phyloP scores from a whole-genome alignment of 1,140 invertebrate genomes.

The Maconellicoccus hirsutus region DNA sequence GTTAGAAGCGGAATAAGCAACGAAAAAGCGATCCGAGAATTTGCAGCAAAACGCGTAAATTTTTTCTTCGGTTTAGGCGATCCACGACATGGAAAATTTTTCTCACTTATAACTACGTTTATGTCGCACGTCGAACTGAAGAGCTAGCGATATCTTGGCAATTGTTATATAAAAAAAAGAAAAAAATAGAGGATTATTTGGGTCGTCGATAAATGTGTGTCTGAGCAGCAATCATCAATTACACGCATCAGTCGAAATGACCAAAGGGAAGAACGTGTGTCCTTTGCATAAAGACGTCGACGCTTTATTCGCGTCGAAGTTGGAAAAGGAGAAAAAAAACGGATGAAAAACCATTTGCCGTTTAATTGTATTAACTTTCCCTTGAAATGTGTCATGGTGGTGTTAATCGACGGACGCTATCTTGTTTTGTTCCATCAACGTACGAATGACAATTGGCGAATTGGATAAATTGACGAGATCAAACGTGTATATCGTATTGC shows the following conservation, averaged over 20 bases:
- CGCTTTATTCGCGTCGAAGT: background rate
- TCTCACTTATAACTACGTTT: too few relatives aligned
- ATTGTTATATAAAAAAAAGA: constrained; percentile 16
- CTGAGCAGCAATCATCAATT: constrained; percentile 21
- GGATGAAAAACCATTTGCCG: constrained; percentile 8
- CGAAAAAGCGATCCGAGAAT: too few relatives aligned
- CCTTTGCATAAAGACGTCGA: constrained; percentile 14
- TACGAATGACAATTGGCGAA: background rate
- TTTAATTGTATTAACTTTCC: constrained; percentile 22
- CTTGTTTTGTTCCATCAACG: background rate
- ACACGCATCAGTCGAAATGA: constrained; percentile 19
- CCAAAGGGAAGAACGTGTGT: constrained; percentile 20
- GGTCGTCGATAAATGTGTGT: constrained; percentile 18
- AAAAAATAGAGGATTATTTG: constrained; percentile 19
- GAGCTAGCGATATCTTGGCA: background rate
- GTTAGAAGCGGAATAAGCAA: too few relatives aligned
- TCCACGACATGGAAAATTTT: too few relatives aligned
- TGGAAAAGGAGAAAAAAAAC: background rate
- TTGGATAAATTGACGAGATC: too few relatives aligned
- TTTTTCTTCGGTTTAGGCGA: too few relatives aligned
- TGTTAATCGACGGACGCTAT: background rate
- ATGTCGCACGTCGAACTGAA: background rate
- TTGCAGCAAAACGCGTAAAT: too few relatives aligned
- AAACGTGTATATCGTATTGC: too few relatives aligned
- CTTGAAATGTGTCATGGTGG: constrained; percentile 4